phyloP scores from a whole-genome alignment of 1,140 invertebrate species.

The Tetranychus urticae region DNA sequence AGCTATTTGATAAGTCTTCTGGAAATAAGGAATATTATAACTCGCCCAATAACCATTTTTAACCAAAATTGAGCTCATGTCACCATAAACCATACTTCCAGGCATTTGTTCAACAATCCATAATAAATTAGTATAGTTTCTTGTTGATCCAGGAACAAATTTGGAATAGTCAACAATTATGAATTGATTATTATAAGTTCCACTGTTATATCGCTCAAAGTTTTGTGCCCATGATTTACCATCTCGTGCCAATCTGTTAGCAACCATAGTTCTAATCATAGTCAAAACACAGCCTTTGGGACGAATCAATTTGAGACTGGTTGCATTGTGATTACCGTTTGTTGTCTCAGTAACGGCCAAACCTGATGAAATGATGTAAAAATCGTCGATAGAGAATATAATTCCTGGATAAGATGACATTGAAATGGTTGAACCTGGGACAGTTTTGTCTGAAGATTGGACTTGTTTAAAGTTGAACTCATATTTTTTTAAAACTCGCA shows the following conservation, averaged over 20 bases:
- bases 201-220: conserved; percentile 18
- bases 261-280: conserved; percentile 19
- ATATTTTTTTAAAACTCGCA: conserved; percentile 22
- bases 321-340: conserved; percentile 18
- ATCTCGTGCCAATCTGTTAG: conserved; percentile 19
- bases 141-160: conserved; percentile 9
- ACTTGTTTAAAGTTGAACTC: conserved; percentile 17
- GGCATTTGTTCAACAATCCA: conserved; percentile 23
- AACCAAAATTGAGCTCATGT: conserved; percentile 16
- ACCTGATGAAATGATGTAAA: conserved; percentile 18
- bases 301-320: conserved; percentile 16
- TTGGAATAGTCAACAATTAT: conserved; percentile 21
- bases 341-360: conserved; percentile 22
- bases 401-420: conserved; percentile 16
- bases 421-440: background rate
- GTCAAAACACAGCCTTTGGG: conserved; percentile 16
- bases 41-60: conserved; percentile 21
- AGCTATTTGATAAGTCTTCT: conserved; percentile 20
- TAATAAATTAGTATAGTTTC: conserved; percentile 14
- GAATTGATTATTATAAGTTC: conserved; percentile 24
- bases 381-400: conserved; percentile 22
- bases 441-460: conserved; percentile 7
- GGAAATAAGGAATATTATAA: conserved; percentile 23
- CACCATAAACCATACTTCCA: conserved; percentile 15
- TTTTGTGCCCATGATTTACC: conserved; percentile 18